Conservation (phyloP, 2,888 invertebrate genomes). For the Barypeithes pellucidus region DNA sequence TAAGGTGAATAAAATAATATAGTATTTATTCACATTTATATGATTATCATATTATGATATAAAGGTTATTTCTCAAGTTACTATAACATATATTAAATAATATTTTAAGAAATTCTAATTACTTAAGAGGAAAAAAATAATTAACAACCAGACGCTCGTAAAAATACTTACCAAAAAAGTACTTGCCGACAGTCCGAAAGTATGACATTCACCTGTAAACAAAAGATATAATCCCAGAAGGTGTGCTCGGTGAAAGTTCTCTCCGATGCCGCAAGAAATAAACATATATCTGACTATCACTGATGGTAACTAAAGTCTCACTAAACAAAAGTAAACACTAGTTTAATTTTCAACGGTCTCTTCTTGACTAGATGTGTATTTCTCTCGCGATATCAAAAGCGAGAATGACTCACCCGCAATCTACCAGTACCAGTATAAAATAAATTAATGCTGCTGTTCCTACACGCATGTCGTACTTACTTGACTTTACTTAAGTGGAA, state of each 20-base stretch:
- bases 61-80: neutral
- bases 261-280: constrained; percentile 28
- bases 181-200: constrained; percentile 20
- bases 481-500: constrained; percentile 21
- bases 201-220: constrained; percentile 34
- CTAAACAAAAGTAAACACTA: constrained; percentile 28
- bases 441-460: constrained; percentile 15
- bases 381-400: constrained; percentile 19
- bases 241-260: constrained; percentile 39
- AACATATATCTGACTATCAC: constrained; percentile 34
- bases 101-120: neutral
- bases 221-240: constrained; percentile 27
- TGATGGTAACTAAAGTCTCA: constrained; percentile 26
- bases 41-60: neutral
- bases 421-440: too few species aligned
- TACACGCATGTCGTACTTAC: constrained; percentile 24
- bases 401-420: constrained; percentile 26
- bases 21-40: neutral
- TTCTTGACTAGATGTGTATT: constrained; percentile 25
- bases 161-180: constrained; percentile 30
- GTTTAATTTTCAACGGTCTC: constrained; percentile 24
- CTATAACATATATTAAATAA: constrained; percentile 1
- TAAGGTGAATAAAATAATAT: neutral
- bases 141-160: neutral
- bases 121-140: constrained; percentile 2